Percentiles rank a stretch among this genome's conserved stretches.
Evolutionary conservation across 2,888 invertebrate genomes (phyloP).

Genomic region (Nemurella pictetii): DNA sequence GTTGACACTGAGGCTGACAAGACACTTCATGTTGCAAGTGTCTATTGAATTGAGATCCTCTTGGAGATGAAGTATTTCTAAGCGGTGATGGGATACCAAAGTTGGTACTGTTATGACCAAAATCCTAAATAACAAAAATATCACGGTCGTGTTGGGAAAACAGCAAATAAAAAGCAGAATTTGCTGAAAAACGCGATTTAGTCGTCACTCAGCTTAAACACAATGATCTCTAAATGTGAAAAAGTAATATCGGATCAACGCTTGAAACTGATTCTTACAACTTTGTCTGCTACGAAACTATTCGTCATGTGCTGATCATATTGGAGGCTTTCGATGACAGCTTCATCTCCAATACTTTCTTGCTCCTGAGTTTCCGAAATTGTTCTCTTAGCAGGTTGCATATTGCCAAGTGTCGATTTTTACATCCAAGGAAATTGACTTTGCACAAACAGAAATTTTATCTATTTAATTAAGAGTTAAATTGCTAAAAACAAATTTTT

Average conservation of each 20-base stretch:
- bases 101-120: neutral
- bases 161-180: neutral
- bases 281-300: neutral
- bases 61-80: neutral
- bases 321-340: neutral
- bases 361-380: neutral
- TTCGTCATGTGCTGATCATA: neutral
- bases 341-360: neutral
- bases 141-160: neutral
- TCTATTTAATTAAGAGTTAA: neutral
- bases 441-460: neutral
- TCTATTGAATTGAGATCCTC: neutral
- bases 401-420: neutral
- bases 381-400: neutral
- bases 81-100: neutral
- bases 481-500: neutral
- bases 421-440: neutral
- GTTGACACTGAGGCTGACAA: conserved; percentile 4
- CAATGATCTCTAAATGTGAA: too few relatives aligned
- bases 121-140: neutral
- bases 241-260: too few relatives aligned
- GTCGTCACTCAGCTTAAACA: too few relatives aligned
- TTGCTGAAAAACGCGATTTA: too few relatives aligned
- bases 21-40: neutral
- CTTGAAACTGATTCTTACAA: neutral